Conservation (phyloP, 2,797 vertebrate species). For the Xerus rutilus region DNA sequence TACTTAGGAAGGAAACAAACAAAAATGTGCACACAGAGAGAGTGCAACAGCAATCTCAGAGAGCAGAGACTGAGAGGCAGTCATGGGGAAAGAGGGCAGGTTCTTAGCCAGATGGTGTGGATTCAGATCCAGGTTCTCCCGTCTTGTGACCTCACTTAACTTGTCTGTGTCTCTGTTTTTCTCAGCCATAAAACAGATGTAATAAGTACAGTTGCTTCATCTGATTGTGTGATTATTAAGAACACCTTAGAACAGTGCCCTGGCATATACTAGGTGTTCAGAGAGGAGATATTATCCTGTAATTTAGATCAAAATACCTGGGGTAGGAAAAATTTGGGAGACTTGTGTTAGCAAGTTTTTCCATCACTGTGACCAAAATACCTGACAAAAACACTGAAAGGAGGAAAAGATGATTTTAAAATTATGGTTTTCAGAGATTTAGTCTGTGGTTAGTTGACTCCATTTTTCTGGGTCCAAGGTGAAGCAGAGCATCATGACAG, state of each 20-base stretch:
- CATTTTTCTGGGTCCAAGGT: no score
- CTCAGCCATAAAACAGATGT: neutral
- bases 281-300: neutral
- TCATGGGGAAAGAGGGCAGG: neutral
- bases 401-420: no score
- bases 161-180: neutral
- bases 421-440: no score
- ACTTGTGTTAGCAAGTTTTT: no score
- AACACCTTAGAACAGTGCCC: neutral
- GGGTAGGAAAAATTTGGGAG: neutral
- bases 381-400: no score
- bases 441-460: no score
- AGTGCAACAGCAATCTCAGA: neutral
- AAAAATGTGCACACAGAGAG: neutral
- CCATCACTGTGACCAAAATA: no score
- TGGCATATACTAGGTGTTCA: neutral
- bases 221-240: neutral
- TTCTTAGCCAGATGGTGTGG: neutral
- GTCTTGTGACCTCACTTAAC: neutral
- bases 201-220: neutral
- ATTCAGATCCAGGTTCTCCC: neutral
- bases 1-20: neutral
- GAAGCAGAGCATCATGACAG: no score
- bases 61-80: rapidly evolving
- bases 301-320: neutral